phyloP scores from a whole-genome alignment of 2,797 vertebrate species.

The Chiropotes sagulatus region DNA sequence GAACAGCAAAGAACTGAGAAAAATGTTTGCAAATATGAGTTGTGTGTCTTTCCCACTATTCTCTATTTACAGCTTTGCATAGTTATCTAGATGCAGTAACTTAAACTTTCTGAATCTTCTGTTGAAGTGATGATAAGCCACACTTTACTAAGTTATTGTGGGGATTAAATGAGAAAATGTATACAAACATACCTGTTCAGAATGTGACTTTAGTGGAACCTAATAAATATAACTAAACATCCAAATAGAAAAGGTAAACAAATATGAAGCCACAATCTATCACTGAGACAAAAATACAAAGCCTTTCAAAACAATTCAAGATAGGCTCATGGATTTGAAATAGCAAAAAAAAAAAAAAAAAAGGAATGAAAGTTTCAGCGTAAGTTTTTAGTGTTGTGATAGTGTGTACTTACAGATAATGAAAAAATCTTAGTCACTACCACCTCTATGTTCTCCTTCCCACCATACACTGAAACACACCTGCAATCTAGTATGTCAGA shows the following conservation, averaged over 20 bases:
- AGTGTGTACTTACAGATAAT: not conserved
- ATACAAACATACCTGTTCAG: not conserved
- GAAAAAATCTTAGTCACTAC: not conserved
- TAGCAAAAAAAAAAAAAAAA: not conserved
- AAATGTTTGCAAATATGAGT: not conserved
- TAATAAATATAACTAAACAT: not conserved
- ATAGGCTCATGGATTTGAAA: not conserved
- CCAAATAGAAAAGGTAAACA: not conserved
- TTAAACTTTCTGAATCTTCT: not conserved
- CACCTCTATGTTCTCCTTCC: not conserved
- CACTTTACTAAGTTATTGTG: not conserved
- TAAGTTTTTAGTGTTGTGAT: not conserved
- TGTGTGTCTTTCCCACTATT: not conserved
- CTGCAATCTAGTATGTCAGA: not conserved
- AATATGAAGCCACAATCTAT: not conserved
- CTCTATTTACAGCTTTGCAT: not conserved
- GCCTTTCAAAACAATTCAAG: not conserved
- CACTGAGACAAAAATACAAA: not conserved
- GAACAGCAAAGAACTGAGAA: not conserved
- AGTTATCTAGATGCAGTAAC: not conserved
- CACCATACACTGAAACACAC: not conserved
- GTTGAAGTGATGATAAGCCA: not conserved
- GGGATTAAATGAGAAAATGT: not conserved
- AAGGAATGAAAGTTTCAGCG: not conserved
- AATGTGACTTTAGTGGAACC: not conserved